Evolutionary conservation across 2,888 invertebrate species (phyloP), one percentile per base, ranked within the genome.

Genomic region (Priocnemis perturbator): DNA sequence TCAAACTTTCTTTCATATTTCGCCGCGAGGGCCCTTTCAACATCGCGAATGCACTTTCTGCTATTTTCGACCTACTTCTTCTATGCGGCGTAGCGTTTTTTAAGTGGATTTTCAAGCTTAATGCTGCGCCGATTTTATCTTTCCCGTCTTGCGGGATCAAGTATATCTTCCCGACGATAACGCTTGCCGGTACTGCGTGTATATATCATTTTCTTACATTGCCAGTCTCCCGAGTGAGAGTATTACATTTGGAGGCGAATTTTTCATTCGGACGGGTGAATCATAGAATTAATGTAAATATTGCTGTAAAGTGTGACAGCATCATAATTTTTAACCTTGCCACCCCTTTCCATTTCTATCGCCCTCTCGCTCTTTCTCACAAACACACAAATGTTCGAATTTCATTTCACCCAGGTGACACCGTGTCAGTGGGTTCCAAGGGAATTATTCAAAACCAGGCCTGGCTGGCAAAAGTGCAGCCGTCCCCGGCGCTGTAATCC

Each of bases 381-480:
- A 60, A 69, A 62, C 67, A 57, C 69, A 66, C 50, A 60, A 69
- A 62, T 66, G 77, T 69, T 74, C 73, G 71, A 76, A 78, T 81
- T 78, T 75, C 77, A 79, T 77, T 37, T 81, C 81, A 69, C 64
- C 79, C 80, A 81, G 79, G 81, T 81, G 81, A 81, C 80, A 81
- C 73, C 76, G 74, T 77, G 75, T 71, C 79, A 75, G 71, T 77
- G 78, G 78, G 79, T 73, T 78, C 81, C 68, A 73, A 71, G 74
- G 74, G 81, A 83, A 83, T 83, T 83, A 83, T 83, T 83, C 82
- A 82, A 80, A 82, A 83, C 69, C 74, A 81, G 77, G 74, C 65
- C 78, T 77, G 84, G 75, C 87, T 81, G 87, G 83, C 82, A 87
- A 87, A 87, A 85, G 87, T 79, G 84, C 87, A 87, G 83, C 86